These are phyloP conservation scores for Alitta virens DNA, from an alignment of 2,888 invertebrate genomes.

Conservation along the genomic window DNA sequence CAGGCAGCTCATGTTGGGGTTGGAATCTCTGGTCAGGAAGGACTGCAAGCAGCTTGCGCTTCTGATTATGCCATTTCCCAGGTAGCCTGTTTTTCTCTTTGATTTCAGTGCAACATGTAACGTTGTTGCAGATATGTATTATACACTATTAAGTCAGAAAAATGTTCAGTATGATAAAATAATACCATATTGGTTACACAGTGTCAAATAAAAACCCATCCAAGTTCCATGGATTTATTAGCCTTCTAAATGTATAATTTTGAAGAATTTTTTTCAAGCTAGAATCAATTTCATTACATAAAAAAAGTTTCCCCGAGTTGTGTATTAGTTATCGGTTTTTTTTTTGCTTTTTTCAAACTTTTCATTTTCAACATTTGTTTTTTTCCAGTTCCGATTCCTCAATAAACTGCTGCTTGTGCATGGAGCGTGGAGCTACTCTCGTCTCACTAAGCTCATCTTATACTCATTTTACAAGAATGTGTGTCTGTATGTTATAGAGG, in stretches of 20 bases:
- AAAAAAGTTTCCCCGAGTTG: neutral
- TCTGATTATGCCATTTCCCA: slow-evolving; percentile 98
- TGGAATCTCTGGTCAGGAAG: slow-evolving; percentile 95
- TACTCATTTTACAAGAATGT: slow-evolving; percentile 99
- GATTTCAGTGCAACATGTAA: too few relatives aligned
- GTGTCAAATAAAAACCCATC: too few relatives aligned
- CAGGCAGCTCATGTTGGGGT: slow-evolving; percentile 91
- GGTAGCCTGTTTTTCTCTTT: too few relatives aligned
- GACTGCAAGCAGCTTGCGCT: slow-evolving; percentile 98
- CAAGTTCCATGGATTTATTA: too few relatives aligned
- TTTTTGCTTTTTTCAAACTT: neutral
- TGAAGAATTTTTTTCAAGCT: neutral
- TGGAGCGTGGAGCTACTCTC: slow-evolving; percentile 97
- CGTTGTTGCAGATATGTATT: too few relatives aligned
- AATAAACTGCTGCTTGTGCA: slow-evolving; percentile 89
- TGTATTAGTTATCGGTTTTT: neutral
- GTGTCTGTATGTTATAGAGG: slow-evolving; percentile 95
- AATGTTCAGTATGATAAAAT: too few relatives aligned
- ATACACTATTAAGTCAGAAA: too few relatives aligned
- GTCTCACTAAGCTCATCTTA: slow-evolving; percentile 95
- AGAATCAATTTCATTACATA: neutral
- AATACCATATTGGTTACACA: too few relatives aligned
- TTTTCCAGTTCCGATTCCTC: slow-evolving; percentile 83
- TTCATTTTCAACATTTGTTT: neutral
- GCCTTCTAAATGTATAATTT: too few relatives aligned